A percentile compares a stretch with the other conserved stretches of the same genome.
phyloP scores from a whole-genome alignment of 2,113 vertebrate species.

The Porphyrio hochstetteri region DNA sequence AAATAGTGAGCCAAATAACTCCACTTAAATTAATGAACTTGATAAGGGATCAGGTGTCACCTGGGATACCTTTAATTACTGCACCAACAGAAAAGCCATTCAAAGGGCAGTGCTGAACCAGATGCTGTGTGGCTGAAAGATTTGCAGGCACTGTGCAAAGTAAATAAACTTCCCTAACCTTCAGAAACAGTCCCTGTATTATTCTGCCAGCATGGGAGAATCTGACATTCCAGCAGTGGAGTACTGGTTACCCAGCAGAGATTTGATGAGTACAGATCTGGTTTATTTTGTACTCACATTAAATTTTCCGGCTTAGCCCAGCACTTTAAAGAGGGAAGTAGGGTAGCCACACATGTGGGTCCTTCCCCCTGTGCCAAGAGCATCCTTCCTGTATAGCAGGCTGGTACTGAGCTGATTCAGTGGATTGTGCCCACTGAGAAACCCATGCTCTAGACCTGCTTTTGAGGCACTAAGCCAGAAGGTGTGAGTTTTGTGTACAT shows the following conservation, averaged over 20 bases:
- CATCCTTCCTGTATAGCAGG: neutral
- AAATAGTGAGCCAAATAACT: constrained; percentile 56
- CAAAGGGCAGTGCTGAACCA: constrained; percentile 46
- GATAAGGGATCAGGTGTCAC: constrained; percentile 65
- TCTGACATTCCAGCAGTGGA: neutral
- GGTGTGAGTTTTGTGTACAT: fast-evolving
- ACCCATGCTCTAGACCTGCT: neutral
- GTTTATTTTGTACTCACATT: neutral
- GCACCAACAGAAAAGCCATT: constrained; percentile 65
- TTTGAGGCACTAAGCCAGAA: neutral
- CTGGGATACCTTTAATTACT: constrained; percentile 68
- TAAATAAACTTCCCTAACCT: constrained; percentile 54
- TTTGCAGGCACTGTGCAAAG: constrained; percentile 46
- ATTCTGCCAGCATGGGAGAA: neutral
- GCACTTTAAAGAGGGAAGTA: neutral
- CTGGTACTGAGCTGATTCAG: neutral
- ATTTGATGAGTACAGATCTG: neutral
- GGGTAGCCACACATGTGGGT: neutral
- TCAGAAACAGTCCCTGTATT: constrained; percentile 42
- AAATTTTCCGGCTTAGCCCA: neutral
- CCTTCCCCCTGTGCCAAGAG: neutral
- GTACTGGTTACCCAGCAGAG: neutral
- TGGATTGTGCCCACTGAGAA: neutral
- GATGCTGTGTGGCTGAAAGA: constrained; percentile 46
- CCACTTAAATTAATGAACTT: constrained; percentile 67